Base-by-base conservation (phyloP, 1,140 invertebrate genomes). In the Cydia strobilella region DNA sequence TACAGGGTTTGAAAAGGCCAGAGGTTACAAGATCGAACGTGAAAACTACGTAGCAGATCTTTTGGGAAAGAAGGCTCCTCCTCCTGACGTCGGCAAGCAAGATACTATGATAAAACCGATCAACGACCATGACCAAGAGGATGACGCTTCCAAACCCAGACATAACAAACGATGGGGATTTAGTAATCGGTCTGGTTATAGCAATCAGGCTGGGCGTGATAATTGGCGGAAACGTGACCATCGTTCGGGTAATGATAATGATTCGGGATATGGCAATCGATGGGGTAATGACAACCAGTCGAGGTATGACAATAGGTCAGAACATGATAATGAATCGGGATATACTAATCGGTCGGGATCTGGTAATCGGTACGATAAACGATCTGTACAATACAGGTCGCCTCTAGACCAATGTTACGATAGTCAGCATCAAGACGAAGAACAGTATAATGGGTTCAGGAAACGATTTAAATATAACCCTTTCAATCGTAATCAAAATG, bases 21-120 rank as follows among this genome's bases (percentile, higher is more conserved):
- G 95, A 7, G 95, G 95, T 0, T 94, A 96, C 78, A 65, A 91
- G 45, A 94, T 96, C 51, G 95, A 94, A 80, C 92, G 94, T 35
- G 78, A 91, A 12, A 93, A 86, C 74, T 95, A 94, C 78, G 77
- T 94, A 66, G 81, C 82, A 31, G 80, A 90, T 84, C 71, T 92
- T 71, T 72, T 88, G 25, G 84, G 86, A 1, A 82, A 82, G 39
- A 48, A 31, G 12, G 80, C 81, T 0, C 81, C 78, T 12, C 77
- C 84, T 4, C 85, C 86, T 0, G 81, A 85, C 74, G 48, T 84
- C 15, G 80, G 86, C 9, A 72, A 35, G 31, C n/a, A 69, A 48
- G 42, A 76, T 1, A 89, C 87, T 9, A 45, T 35, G 4, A 71
- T 89, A 12, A 86, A 81, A 77, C 83, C 86, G 10, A 42, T 86